Evolutionary conservation across 2,113 vertebrate species (phyloP).

Genomic region (Nipponia nippon): DNA sequence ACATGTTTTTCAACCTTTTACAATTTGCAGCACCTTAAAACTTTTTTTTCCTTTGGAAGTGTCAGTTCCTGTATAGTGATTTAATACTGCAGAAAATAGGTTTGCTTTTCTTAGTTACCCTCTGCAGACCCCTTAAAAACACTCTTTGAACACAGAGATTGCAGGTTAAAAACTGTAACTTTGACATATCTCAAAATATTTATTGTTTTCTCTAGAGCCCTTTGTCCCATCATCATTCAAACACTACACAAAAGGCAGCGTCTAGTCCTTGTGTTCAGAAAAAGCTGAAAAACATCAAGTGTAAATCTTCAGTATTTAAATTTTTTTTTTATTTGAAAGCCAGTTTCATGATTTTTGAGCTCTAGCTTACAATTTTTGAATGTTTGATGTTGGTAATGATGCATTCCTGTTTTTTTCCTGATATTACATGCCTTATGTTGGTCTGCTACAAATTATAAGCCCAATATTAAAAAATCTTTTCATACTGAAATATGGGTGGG

Average conservation of each 20-base stretch:
- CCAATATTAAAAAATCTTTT: background rate
- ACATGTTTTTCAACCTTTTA: constrained; percentile 32
- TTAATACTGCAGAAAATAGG: background rate
- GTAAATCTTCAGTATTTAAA: background rate
- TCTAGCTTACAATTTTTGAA: background rate
- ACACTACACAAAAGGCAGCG: background rate
- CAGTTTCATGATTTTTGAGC: background rate
- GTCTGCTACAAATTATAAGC: background rate
- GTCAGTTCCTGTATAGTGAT: constrained; percentile 14
- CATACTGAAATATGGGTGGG: background rate
- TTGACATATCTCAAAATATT: background rate
- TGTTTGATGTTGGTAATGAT: background rate
- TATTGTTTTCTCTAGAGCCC: background rate
- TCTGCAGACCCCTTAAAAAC: constrained; percentile 9
- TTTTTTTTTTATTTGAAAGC: background rate
- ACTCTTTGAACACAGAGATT: background rate
- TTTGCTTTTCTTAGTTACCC: constrained; percentile 18
- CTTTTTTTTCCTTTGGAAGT: background rate
- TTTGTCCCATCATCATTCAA: background rate
- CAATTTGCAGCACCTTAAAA: constrained; percentile 21
- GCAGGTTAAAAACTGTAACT: background rate
- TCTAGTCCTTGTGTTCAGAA: background rate
- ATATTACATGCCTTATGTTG: background rate
- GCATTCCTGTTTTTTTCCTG: background rate
- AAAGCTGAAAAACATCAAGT: background rate